Percentiles rank a stretch among this genome's conserved stretches.
phyloP scores from a whole-genome alignment of 2,797 vertebrate genomes.

The Peromyscus attwateri region DNA sequence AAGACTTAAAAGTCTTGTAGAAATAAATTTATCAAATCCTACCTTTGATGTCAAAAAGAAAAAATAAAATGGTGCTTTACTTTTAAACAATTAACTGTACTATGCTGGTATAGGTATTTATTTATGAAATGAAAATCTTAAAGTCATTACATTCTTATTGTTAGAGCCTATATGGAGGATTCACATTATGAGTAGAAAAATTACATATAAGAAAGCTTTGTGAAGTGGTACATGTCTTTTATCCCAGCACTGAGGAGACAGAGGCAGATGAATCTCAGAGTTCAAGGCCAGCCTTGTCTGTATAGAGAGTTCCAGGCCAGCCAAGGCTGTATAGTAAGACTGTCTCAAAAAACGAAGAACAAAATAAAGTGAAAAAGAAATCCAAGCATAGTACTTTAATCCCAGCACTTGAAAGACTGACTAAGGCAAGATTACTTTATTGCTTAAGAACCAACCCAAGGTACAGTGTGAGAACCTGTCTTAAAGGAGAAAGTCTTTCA shows the following conservation, averaged over 20 bases:
- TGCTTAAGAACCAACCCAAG: background rate
- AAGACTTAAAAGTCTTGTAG: background rate
- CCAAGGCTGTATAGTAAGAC: background rate
- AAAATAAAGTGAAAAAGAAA: background rate
- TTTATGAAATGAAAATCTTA: background rate
- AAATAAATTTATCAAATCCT: conserved; percentile 1
- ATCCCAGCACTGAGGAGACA: background rate
- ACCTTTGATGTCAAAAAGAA: background rate
- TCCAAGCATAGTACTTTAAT: background rate
- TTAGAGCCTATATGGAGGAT: background rate
- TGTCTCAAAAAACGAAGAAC: background rate
- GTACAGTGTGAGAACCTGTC: background rate
- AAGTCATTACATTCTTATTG: background rate
- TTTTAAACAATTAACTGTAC: background rate
- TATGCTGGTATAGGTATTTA: background rate
- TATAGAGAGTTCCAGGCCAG: background rate
- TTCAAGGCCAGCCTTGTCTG: background rate
- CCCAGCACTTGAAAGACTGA: background rate
- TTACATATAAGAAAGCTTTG: background rate
- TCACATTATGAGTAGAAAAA: background rate
- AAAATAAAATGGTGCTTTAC: background rate
- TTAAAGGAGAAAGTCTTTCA: background rate
- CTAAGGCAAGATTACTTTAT: background rate
- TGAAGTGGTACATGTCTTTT: background rate
- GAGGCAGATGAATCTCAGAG: background rate